Base-by-base conservation (phyloP, 2,113 vertebrate species). In the Scomber colias region DNA sequence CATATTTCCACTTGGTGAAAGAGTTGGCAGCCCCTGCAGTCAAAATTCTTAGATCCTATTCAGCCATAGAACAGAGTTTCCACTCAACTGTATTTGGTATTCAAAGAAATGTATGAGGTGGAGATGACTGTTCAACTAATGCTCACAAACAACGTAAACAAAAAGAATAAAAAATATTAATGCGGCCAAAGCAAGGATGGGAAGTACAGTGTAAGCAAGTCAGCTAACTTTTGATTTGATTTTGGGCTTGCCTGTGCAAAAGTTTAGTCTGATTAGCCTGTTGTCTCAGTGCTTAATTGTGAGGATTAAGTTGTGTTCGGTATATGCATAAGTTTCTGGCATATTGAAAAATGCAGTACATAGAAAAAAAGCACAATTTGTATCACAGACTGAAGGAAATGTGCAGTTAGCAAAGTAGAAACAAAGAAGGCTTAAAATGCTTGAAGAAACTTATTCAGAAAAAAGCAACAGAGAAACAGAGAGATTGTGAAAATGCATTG, bases 161-260 rank as follows among this genome's bases (percentile, higher is more conserved):
- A 91, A 85, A 89, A 75, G 44, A 73, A 69, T 67, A 85, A 91
- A 54, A 90, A 93, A 93, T 91, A 92, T 93, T 85, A 77, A 92
- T 91, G 71, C 46, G 27, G 46, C 83, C 84, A 82, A 89, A 91
- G 91, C 82, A 90, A 88, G 81, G 68, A 84, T 62, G 49, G 85
- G 83, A 90, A 84, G 82, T 75, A 87, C 85, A 86, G 82, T 84
- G 87, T 86, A 90, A 87, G 88, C 84, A 90, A 90, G 88, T 89
- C 82, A 87, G 73, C 77, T 66, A 57, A 82, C 85, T 91, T 85
- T 90, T 21, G 21, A 81, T 90, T 88, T 91, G 77, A 73, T 87
- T 83, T 90, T 55, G 63, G 87, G 75, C 68, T 84, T 12, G 61
- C 80, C 82, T 67, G 50, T 74, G 84, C 59, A 76, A 74, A 84